phyloP scores from a whole-genome alignment of 2,888 invertebrate genomes.

The Nephrotoma guestfalica region DNA sequence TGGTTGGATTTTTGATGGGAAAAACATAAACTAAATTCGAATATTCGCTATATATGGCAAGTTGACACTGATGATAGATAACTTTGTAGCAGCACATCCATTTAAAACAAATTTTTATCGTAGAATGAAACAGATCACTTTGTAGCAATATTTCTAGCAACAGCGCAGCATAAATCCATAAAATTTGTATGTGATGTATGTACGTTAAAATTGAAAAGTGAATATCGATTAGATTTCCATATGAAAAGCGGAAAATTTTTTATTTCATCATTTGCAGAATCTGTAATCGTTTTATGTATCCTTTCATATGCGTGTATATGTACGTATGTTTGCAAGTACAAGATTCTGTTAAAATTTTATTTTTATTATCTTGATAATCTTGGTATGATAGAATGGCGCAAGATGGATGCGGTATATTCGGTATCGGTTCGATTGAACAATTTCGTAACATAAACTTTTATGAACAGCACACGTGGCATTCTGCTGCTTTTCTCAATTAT shows the following conservation, averaged over 20 bases:
- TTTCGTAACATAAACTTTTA: no score
- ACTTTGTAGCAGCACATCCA: background rate
- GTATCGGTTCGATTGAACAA: no score
- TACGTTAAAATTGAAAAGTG: background rate
- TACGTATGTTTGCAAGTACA: background rate
- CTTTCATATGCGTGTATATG: no score
- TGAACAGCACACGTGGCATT: no score
- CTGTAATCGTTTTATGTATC: background rate
- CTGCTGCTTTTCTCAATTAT: no score
- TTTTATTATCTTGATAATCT: background rate
- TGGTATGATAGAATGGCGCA: background rate
- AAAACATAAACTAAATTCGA: background rate
- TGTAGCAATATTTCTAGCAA: background rate
- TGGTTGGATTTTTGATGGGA: background rate
- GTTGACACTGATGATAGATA: background rate
- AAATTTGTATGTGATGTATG: background rate
- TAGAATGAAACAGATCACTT: background rate
- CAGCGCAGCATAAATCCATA: background rate
- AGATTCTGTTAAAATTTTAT: background rate
- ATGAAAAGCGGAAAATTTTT: background rate
- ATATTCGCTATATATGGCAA: background rate
- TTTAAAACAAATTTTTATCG: background rate
- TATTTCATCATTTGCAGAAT: background rate
- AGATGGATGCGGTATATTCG: background rate
- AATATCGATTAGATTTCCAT: background rate